Conservation (phyloP, 2,888 invertebrate species). For the Cryptocheilus praepositus region DNA sequence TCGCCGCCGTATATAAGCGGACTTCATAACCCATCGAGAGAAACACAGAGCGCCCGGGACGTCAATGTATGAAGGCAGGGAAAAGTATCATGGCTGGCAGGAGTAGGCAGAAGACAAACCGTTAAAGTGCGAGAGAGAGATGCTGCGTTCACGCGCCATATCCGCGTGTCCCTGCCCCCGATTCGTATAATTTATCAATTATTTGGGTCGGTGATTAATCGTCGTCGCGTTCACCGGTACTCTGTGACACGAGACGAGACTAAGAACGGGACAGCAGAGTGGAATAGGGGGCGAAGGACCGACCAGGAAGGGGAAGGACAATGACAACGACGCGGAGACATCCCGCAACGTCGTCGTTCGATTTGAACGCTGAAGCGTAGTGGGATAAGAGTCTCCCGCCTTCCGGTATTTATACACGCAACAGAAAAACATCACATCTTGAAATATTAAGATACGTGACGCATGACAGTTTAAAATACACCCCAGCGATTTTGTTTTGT, state of each 20-base stretch:
- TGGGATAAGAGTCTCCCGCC: no score
- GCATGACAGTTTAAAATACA: no score
- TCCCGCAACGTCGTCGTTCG: conserved; percentile 29
- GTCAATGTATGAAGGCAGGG: not conserved
- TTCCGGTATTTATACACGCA: no score
- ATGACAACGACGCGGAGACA: conserved; percentile 5
- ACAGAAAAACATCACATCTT: no score
- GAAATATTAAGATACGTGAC: no score
- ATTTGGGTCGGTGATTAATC: conserved; percentile 50
- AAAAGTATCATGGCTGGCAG: not conserved
- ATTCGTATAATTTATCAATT: conserved; percentile 53
- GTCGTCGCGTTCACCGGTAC: conserved; percentile 24
- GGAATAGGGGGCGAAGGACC: conserved; percentile 13
- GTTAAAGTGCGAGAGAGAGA: conserved; percentile 18
- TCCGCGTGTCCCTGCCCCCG: conserved; percentile 41
- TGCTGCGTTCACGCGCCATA: conserved; percentile 5
- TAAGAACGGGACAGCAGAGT: conserved; percentile 1
- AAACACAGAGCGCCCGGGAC: conserved; percentile 17
- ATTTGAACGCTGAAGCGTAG: no score
- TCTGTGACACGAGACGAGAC: conserved; percentile 11
- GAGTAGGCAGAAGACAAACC: conserved; percentile 15
- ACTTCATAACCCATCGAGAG: conserved; percentile 36
- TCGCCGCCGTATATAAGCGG: conserved; percentile 11
- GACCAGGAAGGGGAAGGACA: conserved; percentile 12
- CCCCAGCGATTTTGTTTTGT: no score